phyloP scores from a whole-genome alignment of 2,888 invertebrate genomes.

The Acheta domesticus region DNA sequence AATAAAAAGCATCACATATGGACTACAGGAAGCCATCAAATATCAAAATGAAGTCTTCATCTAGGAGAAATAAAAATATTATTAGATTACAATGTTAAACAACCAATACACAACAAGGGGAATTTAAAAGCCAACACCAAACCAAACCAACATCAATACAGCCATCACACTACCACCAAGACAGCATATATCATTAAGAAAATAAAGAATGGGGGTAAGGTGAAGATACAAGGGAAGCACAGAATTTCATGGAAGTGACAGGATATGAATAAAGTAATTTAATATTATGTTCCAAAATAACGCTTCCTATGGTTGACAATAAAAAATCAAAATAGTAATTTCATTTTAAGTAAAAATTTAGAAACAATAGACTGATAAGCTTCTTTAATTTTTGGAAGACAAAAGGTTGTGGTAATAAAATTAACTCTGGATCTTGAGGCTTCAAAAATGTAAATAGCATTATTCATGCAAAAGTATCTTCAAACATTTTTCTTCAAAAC shows the following conservation, averaged over 20 bases:
- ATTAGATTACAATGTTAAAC: background rate
- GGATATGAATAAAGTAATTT: background rate
- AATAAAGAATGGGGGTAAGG: background rate
- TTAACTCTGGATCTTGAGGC: background rate
- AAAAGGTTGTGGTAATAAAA: background rate
- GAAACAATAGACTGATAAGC: background rate
- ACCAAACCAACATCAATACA: constrained; percentile 27
- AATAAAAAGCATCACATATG: constrained; percentile 33
- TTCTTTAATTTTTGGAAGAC: background rate
- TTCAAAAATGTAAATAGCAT: background rate
- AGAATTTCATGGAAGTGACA: background rate
- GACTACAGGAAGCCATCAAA: constrained; percentile 37
- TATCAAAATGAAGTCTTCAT: background rate
- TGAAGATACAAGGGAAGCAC: background rate
- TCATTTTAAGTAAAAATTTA: background rate
- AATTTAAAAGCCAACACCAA: constrained; percentile 31
- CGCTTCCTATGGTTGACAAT: background rate
- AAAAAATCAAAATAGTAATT: background rate
- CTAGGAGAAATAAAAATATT: background rate
- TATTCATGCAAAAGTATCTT: constrained; percentile 1
- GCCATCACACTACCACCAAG: background rate
- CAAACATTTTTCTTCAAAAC: constrained; percentile 1
- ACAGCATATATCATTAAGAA: background rate
- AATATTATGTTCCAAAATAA: background rate
- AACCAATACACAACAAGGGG: background rate